phyloP scores from a whole-genome alignment of 2,797 vertebrate genomes.

The Chelonia mydas region DNA sequence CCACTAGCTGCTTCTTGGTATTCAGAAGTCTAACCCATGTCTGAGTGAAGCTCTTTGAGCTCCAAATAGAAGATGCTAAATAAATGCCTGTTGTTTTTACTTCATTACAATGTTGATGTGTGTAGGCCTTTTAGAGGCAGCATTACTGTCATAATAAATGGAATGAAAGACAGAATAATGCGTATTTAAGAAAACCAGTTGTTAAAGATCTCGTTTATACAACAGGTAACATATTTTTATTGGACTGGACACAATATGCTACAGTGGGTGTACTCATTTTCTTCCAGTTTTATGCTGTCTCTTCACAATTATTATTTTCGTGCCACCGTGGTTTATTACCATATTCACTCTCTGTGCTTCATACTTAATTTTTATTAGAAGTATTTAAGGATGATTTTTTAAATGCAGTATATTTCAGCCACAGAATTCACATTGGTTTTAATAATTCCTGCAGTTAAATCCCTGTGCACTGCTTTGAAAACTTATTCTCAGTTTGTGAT shows the following conservation, averaged over 20 bases:
- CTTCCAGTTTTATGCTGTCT: neutral
- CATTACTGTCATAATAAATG: constrained; percentile 13
- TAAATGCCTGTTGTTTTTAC: constrained; percentile 54
- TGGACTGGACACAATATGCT: neutral
- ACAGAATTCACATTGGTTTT: neutral
- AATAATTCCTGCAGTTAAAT: constrained; percentile 39
- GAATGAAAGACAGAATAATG: constrained; percentile 8
- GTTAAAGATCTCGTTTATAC: neutral
- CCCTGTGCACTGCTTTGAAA: neutral
- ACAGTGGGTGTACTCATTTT: neutral
- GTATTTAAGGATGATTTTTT: neutral
- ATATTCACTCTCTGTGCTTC: neutral
- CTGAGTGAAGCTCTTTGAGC: constrained; percentile 37
- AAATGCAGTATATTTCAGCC: constrained; percentile 6
- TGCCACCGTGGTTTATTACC: neutral
- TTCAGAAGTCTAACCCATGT: constrained; percentile 42
- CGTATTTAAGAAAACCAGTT: neutral
- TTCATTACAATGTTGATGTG: constrained; percentile 66
- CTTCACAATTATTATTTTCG: neutral
- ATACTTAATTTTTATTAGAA: constrained; percentile 31
- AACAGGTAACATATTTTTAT: neutral
- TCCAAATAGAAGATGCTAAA: constrained; percentile 18
- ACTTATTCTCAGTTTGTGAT: neutral
- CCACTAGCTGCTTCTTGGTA: neutral
- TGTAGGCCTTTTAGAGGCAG: neutral